Conservation (phyloP, 23 tunicate species). For the Aplidium turbinatum region DNA sequence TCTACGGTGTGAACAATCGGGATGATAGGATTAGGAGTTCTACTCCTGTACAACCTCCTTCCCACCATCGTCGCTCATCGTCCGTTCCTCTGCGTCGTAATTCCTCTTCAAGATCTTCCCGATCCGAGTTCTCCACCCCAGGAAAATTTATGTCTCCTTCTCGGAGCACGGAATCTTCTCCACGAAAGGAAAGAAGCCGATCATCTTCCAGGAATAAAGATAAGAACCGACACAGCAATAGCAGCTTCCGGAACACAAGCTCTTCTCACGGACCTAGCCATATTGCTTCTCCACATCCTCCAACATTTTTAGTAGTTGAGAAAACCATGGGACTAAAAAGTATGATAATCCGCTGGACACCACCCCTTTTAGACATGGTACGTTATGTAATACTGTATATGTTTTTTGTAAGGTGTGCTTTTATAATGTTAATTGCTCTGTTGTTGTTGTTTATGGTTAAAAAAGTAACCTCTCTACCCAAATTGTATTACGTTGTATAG, state of each 20-base stretch:
- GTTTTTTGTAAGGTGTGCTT: not conserved
- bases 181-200: constrained; percentile 7
- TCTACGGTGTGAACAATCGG: no score
- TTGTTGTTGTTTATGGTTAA: no score
- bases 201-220: not conserved
- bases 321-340: constrained; percentile 74
- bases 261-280: constrained; percentile 4
- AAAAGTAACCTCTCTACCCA: no score
- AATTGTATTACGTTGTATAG: not conserved
- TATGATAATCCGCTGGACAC: constrained; percentile 68
- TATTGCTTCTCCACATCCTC: constrained; percentile 45
- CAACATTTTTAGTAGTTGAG: constrained; percentile 62
- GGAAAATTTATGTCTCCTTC: constrained; percentile 1
- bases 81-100: constrained; percentile 48
- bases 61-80: constrained; percentile 42
- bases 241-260: constrained; percentile 1
- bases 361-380: constrained; percentile 70
- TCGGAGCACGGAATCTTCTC: not conserved
- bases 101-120: not conserved
- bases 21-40: no score
- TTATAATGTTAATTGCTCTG: not conserved
- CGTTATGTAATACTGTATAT: not conserved
- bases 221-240: constrained; percentile 1
- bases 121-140: constrained; percentile 27
- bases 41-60: constrained; percentile 7